Evolutionary conservation across 2,797 vertebrate species (phyloP).

Genomic region (Crax fasciolata): DNA sequence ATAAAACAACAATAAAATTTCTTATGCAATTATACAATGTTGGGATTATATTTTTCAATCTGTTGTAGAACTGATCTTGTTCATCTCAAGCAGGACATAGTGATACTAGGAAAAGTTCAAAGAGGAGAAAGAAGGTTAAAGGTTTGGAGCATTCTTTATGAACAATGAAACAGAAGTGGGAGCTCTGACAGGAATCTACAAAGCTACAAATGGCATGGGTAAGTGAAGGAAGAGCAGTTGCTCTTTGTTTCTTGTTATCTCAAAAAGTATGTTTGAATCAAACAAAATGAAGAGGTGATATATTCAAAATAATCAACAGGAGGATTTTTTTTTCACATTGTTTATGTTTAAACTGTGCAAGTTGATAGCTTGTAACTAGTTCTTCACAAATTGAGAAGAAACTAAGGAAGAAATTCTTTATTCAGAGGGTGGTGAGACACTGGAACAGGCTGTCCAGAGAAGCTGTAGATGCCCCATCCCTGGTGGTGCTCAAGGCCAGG

Average conservation of each 20-base stretch:
- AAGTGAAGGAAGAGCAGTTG: neutral
- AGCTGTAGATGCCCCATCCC: neutral
- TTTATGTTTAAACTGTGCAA: neutral
- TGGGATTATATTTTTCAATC: neutral
- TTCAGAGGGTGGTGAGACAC: neutral
- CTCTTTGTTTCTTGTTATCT: neutral
- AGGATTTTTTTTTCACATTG: neutral
- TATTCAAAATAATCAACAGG: neutral
- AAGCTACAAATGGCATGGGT: neutral
- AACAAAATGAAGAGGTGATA: neutral
- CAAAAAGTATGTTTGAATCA: neutral
- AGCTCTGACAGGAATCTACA: neutral
- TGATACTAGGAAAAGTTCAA: neutral
- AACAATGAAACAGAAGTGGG: neutral
- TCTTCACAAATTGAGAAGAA: neutral
- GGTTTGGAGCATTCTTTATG: neutral
- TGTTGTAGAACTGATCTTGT: neutral
- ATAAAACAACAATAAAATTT: neutral
- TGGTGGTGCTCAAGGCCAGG: neutral
- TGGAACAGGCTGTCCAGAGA: too few species aligned
- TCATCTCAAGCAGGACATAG: neutral
- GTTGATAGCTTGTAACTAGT: neutral
- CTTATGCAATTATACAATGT: neutral
- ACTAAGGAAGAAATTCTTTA: neutral
- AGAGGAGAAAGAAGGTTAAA: neutral